Percentiles rank a stretch among this genome's conserved stretches.
These are phyloP conservation scores for Sialis fuliginosa DNA, from an alignment of 2,888 invertebrate species.

Conservation along the genomic window DNA sequence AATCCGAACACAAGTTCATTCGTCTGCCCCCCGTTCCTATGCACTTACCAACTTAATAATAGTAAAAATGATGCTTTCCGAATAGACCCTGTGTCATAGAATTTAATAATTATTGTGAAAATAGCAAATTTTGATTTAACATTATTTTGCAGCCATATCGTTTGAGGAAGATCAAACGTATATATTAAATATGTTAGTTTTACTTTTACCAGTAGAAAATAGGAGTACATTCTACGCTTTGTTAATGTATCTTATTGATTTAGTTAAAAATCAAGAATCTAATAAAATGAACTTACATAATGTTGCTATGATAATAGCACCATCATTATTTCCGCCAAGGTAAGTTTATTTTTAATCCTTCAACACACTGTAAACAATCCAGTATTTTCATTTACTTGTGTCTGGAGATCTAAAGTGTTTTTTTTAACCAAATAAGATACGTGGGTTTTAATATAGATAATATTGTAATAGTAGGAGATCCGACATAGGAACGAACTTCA, in stretches of 20 bases:
- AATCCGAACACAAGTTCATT: too few species aligned
- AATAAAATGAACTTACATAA: slow-evolving; percentile 88
- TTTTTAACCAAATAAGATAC: neutral
- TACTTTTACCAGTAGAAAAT: slow-evolving; percentile 70
- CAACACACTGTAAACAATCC: neutral
- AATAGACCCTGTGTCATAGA: too few species aligned
- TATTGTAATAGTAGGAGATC: too few species aligned
- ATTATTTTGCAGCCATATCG: slow-evolving; percentile 19
- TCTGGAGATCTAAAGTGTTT: neutral
- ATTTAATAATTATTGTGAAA: too few species aligned
- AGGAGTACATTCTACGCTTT: slow-evolving; percentile 66
- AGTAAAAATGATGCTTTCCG: too few species aligned
- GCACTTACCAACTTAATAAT: too few species aligned
- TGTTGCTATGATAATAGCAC: slow-evolving; percentile 88
- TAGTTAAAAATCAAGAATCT: slow-evolving; percentile 46
- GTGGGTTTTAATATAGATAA: neutral
- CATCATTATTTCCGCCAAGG: slow-evolving; percentile 76
- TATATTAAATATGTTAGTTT: slow-evolving; percentile 60
- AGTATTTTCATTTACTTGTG: neutral
- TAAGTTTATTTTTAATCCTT: slow-evolving; percentile 19
- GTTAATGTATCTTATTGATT: slow-evolving; percentile 56
- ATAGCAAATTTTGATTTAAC: neutral
- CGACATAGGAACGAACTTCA: too few species aligned
- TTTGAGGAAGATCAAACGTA: slow-evolving; percentile 46
- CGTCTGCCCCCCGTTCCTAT: too few species aligned